Evolutionary conservation across 2,113 vertebrate species (phyloP), one percentile per base, ranked within the genome.

Genomic region (Butastur rufipennis): DNA sequence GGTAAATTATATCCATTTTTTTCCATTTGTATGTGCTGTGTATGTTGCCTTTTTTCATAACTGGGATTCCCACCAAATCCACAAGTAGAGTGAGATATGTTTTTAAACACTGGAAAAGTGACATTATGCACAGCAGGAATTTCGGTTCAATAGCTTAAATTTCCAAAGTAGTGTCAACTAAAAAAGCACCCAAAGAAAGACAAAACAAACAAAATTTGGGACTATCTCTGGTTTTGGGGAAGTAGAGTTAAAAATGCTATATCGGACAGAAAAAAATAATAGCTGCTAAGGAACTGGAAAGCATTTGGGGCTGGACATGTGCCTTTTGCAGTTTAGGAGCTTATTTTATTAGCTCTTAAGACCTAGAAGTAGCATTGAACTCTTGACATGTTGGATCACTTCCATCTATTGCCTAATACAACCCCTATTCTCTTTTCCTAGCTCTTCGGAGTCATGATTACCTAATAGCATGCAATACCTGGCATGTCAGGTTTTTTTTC

Each of bases 301-400:
- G 63, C 86, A 77, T 88, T 93, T 8, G 4, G 42, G 47, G 78
- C 93, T 96, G 93, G 93, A 96, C 84, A 88, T 90, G 78, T 91
- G 93, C 93, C 96, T 96, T 83, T 55, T 88, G 89, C 87, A 88
- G 78, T 96, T 95, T 96, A 90, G 81, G 89, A 93, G 94, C 89
- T 97, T 96, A 94, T 97, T 97, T 97, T 97, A 97, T 94, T 97
- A 94, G 84, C 95, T 95, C 93, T 97, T 93, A 90, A 94, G 95
- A 94, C 81, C 91, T 93, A 96, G 96, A 97, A 96, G 97, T 97
- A 97, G 93, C 94, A 92, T 52, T 96, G 93, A 97, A 95, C 94
- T 56, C 93, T 93, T 97, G 91, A 97, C 95, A 78, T 63, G 9
- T 73, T 96, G 96, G 96, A 96, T 32, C 23, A 45, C 38, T 93